Evolutionary conservation across 2,797 vertebrate species (phyloP).

Genomic region (Dicrostonyx torquatus): DNA sequence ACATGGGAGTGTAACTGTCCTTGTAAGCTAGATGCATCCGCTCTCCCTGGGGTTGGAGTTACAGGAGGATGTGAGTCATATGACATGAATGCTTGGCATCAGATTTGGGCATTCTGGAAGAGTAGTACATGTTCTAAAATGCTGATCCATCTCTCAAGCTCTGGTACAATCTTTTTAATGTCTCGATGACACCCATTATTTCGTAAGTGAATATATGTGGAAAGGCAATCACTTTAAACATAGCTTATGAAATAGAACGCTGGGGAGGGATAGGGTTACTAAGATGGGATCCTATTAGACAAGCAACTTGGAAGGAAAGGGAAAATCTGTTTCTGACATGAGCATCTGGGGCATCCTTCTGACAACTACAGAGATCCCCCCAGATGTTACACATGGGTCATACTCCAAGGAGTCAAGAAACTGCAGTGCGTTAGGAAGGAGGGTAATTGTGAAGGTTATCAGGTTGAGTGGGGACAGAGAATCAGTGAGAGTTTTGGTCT

Average conservation of each 20-base stretch:
- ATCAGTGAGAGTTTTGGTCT: not conserved
- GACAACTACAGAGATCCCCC: constrained; percentile 59
- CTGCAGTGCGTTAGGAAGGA: not conserved
- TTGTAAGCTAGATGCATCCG: not conserved
- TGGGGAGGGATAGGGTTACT: not conserved
- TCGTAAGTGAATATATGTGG: not conserved
- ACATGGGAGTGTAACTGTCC: not conserved
- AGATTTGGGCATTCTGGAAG: not conserved
- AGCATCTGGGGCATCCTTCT: constrained; percentile 70
- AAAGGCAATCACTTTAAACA: constrained; percentile 52
- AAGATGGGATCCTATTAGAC: constrained; percentile 19
- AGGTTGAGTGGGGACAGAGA: constrained; percentile 61
- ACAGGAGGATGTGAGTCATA: not conserved
- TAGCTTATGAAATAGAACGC: not conserved
- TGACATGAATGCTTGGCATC: not conserved
- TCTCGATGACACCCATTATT: not conserved
- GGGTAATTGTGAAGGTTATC: constrained; percentile 57
- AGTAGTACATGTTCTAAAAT: not conserved
- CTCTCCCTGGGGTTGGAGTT: not conserved
- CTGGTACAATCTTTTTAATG: not conserved
- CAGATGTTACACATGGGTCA: constrained; percentile 63
- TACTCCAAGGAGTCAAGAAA: constrained; percentile 58
- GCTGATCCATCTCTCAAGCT: not conserved
- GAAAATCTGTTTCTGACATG: constrained; percentile 39
- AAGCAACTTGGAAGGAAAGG: constrained; percentile 53